Evolutionary conservation across 2,888 invertebrate species (phyloP).

Genomic region (Uloborus plumipes): DNA sequence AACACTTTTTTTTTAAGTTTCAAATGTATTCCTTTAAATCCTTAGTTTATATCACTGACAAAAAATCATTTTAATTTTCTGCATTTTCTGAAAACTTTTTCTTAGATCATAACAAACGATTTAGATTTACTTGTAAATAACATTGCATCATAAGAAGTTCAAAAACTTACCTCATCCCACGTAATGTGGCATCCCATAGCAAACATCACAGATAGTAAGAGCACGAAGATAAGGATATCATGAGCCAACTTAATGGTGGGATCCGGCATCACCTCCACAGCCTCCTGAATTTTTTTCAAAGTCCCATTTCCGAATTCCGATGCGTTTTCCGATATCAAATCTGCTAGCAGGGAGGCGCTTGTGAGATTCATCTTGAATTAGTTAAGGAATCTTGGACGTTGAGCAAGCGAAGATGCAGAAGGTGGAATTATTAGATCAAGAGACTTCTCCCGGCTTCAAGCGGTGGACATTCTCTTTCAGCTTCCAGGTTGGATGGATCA

Average conservation of each 20-base stretch:
- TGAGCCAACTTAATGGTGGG: constrained; percentile 66
- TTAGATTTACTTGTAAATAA: not conserved
- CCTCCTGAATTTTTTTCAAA: not conserved
- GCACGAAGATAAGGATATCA: constrained; percentile 65
- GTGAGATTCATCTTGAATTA: constrained; percentile 38
- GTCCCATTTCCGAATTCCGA: constrained; percentile 15
- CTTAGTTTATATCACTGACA: too few relatives aligned
- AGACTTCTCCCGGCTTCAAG: not conserved
- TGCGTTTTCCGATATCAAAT: constrained; percentile 18
- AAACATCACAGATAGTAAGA: constrained; percentile 69
- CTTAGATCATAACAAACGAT: too few relatives aligned
- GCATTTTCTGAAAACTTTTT: too few relatives aligned
- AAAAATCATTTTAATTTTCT: too few relatives aligned
- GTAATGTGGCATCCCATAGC: constrained; percentile 70
- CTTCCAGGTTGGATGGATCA: too few relatives aligned
- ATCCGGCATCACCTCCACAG: constrained; percentile 40
- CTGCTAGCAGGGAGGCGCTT: constrained; percentile 34
- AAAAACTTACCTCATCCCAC: constrained; percentile 66
- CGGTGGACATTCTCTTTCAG: constrained; percentile 35
- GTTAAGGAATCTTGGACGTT: too few relatives aligned
- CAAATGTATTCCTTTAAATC: too few relatives aligned
- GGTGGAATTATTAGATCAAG: too few relatives aligned
- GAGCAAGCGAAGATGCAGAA: too few relatives aligned
- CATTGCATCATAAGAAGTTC: not conserved
- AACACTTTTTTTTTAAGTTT: too few relatives aligned